These are phyloP conservation scores for Eumacrocentrus americanus DNA, from an alignment of 2,888 invertebrate species.

Conservation along the genomic window DNA sequence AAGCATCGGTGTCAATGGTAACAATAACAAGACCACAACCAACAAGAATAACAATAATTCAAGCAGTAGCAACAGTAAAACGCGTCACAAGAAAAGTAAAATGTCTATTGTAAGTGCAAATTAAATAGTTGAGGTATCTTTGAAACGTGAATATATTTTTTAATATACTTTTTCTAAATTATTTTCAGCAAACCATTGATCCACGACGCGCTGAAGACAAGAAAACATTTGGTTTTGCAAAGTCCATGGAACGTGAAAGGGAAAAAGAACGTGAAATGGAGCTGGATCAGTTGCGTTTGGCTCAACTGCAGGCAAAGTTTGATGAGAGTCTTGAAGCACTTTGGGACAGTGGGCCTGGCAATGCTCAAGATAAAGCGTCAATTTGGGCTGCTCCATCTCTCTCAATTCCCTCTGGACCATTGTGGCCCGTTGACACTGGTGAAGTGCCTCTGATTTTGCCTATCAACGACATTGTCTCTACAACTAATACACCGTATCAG, in stretches of 20 bases:
- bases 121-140: not conserved
- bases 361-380: constrained; percentile 57
- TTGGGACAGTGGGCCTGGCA: constrained; percentile 66
- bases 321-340: constrained; percentile 72
- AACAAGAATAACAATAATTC: constrained; percentile 51
- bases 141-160: too few species aligned
- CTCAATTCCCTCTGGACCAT: constrained; percentile 56
- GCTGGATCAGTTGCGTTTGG: constrained; percentile 65
- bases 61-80: constrained; percentile 52
- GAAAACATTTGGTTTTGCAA: constrained; percentile 55
- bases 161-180: not conserved
- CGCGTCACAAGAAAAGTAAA: constrained; percentile 53
- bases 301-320: constrained; percentile 72
- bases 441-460: constrained; percentile 49
- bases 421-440: constrained; percentile 54
- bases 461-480: constrained; percentile 44
- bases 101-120: constrained; percentile 51
- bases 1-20: constrained; percentile 41
- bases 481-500: constrained; percentile 48
- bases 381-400: constrained; percentile 60
- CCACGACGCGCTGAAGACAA: constrained; percentile 48
- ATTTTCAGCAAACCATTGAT: constrained; percentile 45
- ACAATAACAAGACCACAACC: constrained; percentile 45
- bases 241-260: constrained; percentile 56
- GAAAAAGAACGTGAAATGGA: constrained; percentile 53